These are phyloP conservation scores for Crossocerus cetratus DNA, from an alignment of 2,888 invertebrate genomes.

Conservation along the genomic window DNA sequence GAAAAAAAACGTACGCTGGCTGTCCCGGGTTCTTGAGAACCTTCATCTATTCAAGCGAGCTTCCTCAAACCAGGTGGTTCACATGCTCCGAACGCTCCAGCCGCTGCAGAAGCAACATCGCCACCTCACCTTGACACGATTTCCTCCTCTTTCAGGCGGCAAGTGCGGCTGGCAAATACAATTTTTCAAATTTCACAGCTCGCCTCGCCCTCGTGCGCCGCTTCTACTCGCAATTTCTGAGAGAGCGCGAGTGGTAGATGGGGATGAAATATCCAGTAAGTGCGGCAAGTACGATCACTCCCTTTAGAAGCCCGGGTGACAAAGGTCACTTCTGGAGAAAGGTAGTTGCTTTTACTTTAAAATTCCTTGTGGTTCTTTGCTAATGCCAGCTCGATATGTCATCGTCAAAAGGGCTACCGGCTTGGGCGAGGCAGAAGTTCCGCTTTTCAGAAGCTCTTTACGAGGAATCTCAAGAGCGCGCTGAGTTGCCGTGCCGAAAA, in stretches of 20 bases:
- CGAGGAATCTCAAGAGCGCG: slow-evolving; percentile 16
- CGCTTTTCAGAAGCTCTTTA: slow-evolving; percentile 26
- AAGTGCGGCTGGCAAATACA: neutral
- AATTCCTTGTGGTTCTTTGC: slow-evolving; percentile 2
- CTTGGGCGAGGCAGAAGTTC: slow-evolving; percentile 11
- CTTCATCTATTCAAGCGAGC: slow-evolving; percentile 5
- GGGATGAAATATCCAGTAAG: neutral
- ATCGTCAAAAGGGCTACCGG: slow-evolving; percentile 12
- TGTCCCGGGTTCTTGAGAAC: slow-evolving; percentile 5
- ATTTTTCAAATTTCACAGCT: neutral
- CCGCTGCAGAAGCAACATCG: neutral
- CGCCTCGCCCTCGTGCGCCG: neutral
- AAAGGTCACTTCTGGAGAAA: neutral
- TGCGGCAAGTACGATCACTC: neutral
- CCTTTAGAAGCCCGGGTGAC: neutral
- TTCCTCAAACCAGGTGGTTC: slow-evolving; percentile 15
- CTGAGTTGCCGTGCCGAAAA: slow-evolving; percentile 14
- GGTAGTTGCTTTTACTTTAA: neutral
- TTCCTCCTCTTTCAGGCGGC: neutral
- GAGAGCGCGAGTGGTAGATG: neutral
- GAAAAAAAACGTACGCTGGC: slow-evolving; percentile 6
- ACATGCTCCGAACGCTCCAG: slow-evolving; percentile 12
- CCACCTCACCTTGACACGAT: slow-evolving; percentile 28
- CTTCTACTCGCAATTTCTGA: neutral
- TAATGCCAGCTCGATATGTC: slow-evolving; percentile 32